Base-by-base conservation (phyloP, 2,797 vertebrate genomes). In the Lepus oiostolus region DNA sequence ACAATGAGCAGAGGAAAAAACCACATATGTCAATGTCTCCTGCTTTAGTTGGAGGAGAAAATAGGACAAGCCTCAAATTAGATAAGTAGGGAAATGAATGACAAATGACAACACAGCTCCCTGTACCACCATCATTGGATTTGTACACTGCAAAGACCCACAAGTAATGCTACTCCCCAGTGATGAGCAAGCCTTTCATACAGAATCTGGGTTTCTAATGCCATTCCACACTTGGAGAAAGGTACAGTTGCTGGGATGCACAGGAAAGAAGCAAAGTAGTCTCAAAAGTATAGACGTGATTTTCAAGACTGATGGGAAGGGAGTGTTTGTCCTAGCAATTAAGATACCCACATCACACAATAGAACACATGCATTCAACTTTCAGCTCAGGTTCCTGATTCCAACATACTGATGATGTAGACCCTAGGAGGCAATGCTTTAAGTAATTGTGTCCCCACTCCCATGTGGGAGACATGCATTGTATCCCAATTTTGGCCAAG, bases 1-100 rank as follows among this genome's bases (percentile, higher is more conserved):
- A 24, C 7, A 75, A 91, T 50, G 24, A 93, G 7, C 32, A 90
- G 75, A 90, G 75, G 89, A 93, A 22, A 11, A 62, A 96, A 95
- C 19, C 7, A 35, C 8, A 9, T 19, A 52, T 24, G 19, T 26
- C 32, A 12, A 22, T 42, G 6, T 8, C 5, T 79, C 80, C 54
- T 60, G 22, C 13, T 52, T 81, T 54, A 63, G 9, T 28, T 91
- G 26, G 16, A 50, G 3, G 19, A 76, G 17, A 72, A 47, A 79
- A 52, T 12, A 77, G 9, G 10, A 28, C 3, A 22, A 54, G 13
- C 52, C 62, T 86, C 65, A 76, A 90, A 68, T 67, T 52, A 88
- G 35, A 17, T 42, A 58, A 81, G 7, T 35, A 21, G 17, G 84
- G 14, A 88, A 68, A 82, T 47, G 12, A 35, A 85, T 58, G 24